Evolutionary conservation across 2,888 invertebrate species (phyloP), one percentile per base, ranked within the genome.

Genomic region (Ditula angustiorana): DNA sequence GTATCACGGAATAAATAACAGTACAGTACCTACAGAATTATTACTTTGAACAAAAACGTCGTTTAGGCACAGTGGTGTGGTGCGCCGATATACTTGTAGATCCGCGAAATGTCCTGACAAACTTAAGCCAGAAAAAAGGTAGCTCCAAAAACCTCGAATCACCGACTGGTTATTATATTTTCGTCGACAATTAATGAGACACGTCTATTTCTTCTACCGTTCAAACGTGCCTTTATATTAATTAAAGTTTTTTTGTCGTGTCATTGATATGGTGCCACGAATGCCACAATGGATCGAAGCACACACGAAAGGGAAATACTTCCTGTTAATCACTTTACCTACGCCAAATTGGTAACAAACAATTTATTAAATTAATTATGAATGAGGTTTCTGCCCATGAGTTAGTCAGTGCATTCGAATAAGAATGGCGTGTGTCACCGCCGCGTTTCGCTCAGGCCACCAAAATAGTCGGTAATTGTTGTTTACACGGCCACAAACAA

Each of bases 361-460:
- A n/a, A n/a, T n/a, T n/a, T n/a, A n/a, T n/a, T n/a, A n/a, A 79
- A 87, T 85, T 82, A 83, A 83, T 86, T 84, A 88, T 89, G 86
- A 89, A 89, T 87, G 86, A 88, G 82, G 75, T 77, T 81, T 82
- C 83, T 78, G 69, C 77, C 78, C 83, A 86, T 78, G 77, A 71
- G 76, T 74, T 70, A 66, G 71, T n/a, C n/a, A n/a, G 49, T 61
- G 62, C 67, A 67, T 69, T 63, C 63, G 66, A 61, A 58, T 53
- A 37, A 41, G 26, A 19, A 44, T 58, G 58, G 46, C 55, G 26
- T 56, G 49, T 61, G 41, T 37, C 50, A 58, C 28, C 26, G 30
- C 30, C 41, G 26, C 55, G 16, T 35, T 10, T 41, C 19, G 41
- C 7, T 13, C 11, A 46, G 28, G 49, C 8, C 5, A 28, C 28